Evolutionary conservation across 2,797 vertebrate genomes (phyloP).

Genomic region (Euphonia xanthogaster): DNA sequence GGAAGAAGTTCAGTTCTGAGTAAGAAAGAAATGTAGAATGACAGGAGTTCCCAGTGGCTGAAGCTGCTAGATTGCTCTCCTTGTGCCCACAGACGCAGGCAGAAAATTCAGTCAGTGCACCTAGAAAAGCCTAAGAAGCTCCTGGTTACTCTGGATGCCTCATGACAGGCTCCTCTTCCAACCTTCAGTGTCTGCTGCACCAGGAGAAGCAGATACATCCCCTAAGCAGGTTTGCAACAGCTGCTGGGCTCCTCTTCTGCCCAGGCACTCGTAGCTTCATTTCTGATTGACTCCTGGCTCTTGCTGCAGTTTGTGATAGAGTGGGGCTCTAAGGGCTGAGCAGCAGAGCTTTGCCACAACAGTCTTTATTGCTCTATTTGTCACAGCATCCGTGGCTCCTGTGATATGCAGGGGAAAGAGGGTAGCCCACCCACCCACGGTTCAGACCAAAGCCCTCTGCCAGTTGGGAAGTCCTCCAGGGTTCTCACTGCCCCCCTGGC

Average conservation of each 20-base stretch:
- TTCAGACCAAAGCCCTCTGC: background rate
- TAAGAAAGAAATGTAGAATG: background rate
- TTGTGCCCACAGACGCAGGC: background rate
- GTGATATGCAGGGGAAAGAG: background rate
- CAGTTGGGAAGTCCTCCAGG: background rate
- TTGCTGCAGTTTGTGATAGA: background rate
- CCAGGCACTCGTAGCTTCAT: accelerated
- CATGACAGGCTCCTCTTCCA: background rate
- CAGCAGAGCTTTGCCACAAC: background rate
- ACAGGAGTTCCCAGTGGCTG: background rate
- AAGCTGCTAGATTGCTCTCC: background rate
- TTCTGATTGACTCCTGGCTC: background rate
- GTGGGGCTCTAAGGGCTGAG: background rate
- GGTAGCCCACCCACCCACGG: too few relatives aligned
- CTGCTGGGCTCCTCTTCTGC: background rate
- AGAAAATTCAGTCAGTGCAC: background rate
- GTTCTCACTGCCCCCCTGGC: background rate
- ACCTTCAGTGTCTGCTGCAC: background rate
- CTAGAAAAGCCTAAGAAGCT: background rate
- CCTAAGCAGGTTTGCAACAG: background rate
- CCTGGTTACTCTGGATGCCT: background rate
- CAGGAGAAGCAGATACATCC: background rate
- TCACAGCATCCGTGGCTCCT: background rate
- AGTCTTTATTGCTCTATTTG: background rate
- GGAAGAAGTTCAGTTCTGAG: background rate